Percentiles rank a stretch among this genome's conserved stretches.
Conservation (phyloP, 1,140 invertebrate genomes). For the Leptinotarsa texana region DNA sequence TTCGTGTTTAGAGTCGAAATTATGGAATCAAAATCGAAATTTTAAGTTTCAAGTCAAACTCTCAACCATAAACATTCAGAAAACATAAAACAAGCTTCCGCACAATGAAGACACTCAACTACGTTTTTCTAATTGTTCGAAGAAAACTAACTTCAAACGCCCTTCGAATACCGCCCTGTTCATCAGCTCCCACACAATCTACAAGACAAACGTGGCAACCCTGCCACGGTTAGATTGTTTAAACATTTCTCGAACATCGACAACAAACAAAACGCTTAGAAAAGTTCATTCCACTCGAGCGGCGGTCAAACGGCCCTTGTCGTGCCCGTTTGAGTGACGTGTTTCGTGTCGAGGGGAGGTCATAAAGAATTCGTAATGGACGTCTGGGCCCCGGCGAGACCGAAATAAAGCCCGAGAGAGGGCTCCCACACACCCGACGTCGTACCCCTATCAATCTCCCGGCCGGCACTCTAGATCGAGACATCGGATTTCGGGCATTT, state of each 20-base stretch:
- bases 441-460: slow-evolving; percentile 16
- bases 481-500: slow-evolving; percentile 11
- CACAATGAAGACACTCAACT: too few species aligned
- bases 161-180: too few species aligned
- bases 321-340: slow-evolving; percentile 21
- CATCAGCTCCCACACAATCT: too few species aligned
- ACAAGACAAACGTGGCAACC: too few species aligned
- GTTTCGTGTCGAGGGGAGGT: slow-evolving; percentile 37
- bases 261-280: not conserved
- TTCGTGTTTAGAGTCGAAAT: too few species aligned
- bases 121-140: too few species aligned
- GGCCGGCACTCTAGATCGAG: not conserved
- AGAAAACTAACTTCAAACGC: too few species aligned
- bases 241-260: not conserved
- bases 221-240: not conserved
- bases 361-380: slow-evolving; percentile 49
- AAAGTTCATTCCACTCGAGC: slow-evolving; percentile 7
- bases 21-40: too few species aligned
- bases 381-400: slow-evolving; percentile 24
- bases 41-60: too few species aligned
- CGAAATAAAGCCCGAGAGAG: not conserved
- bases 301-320: slow-evolving; percentile 24
- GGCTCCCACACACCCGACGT: slow-evolving; percentile 15
- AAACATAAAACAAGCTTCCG: too few species aligned
- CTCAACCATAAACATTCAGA: too few species aligned